A percentile compares a stretch with the other conserved stretches of the same genome.
phyloP scores from a whole-genome alignment of 2,797 vertebrate species.

The Ciconia nigra region DNA sequence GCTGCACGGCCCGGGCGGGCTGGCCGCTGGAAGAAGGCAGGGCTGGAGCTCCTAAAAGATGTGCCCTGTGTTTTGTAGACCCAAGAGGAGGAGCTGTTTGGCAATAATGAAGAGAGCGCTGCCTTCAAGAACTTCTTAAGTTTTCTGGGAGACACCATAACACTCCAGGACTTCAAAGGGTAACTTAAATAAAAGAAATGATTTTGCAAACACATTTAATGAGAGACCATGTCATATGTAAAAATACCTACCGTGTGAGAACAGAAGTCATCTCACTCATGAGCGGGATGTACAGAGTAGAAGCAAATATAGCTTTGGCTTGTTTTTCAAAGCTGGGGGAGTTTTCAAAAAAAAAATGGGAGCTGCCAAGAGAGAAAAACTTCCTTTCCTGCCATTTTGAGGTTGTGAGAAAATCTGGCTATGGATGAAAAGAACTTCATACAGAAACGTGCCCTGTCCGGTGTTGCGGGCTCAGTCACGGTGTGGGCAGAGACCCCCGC shows the following conservation, averaged over 20 bases:
- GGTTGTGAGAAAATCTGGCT: background rate
- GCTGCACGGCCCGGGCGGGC: background rate
- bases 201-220: background rate
- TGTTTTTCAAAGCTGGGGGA: conserved; percentile 21
- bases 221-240: background rate
- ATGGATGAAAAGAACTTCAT: background rate
- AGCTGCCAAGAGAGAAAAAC: conserved; percentile 13
- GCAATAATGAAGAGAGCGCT: conserved; percentile 92
- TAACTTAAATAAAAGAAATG: conserved; percentile 11
- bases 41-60: background rate
- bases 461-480: rapidly evolving
- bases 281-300: conserved; percentile 29
- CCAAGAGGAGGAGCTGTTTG: conserved; percentile 92
- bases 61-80: conserved; percentile 75
- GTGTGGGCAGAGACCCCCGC: rapidly evolving
- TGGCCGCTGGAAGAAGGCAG: background rate
- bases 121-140: conserved; percentile 91
- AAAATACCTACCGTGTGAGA: background rate
- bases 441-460: rapidly evolving
- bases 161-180: conserved; percentile 97
- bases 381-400: background rate
- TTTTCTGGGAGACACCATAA: conserved; percentile 88
- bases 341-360: background rate
- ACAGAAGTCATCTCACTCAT: conserved; percentile 24
- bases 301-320: conserved; percentile 54